Percentiles rank a stretch among this genome's conserved stretches.
These are phyloP conservation scores for Menidia menidia DNA, from an alignment of 2,797 vertebrate species.

Conservation along the genomic window DNA sequence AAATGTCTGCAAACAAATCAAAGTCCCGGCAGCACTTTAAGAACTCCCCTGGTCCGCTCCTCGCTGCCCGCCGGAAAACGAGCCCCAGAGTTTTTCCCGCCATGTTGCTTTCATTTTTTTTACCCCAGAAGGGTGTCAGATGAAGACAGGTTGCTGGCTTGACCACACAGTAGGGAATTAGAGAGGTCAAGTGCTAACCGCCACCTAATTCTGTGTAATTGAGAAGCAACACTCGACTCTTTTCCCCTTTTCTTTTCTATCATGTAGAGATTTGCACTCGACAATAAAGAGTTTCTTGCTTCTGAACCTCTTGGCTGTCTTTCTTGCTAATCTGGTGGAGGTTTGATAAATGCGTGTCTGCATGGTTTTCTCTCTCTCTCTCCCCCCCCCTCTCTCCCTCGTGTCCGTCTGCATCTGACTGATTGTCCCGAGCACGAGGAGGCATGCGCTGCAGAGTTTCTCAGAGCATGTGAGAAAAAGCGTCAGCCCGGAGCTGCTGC, in stretches of 20 bases:
- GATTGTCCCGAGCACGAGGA: slow-evolving; percentile 54
- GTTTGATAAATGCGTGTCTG: slow-evolving; percentile 51
- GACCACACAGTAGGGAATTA: slow-evolving; percentile 46
- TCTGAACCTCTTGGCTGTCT: slow-evolving; percentile 67
- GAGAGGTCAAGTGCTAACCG: slow-evolving; percentile 47
- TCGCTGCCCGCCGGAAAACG: slow-evolving; percentile 32
- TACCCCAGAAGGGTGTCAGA: slow-evolving; percentile 27
- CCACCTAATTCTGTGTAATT: slow-evolving; percentile 59
- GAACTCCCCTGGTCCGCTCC: slow-evolving; percentile 27
- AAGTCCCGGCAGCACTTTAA: background rate
- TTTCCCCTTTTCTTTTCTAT: slow-evolving; percentile 69
- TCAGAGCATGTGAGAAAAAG: slow-evolving; percentile 56
- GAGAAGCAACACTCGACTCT: slow-evolving; percentile 63
- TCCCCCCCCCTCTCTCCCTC: background rate
- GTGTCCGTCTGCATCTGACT: slow-evolving; percentile 28
- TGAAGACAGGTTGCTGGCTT: slow-evolving; percentile 26
- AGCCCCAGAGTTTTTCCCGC: slow-evolving; percentile 27
- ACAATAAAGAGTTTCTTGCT: slow-evolving; percentile 80
- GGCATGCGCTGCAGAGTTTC: slow-evolving; percentile 59
- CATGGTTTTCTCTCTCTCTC: slow-evolving; percentile 48
- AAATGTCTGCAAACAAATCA: background rate
- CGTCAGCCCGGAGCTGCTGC: slow-evolving; percentile 50
- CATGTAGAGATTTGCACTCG: slow-evolving; percentile 80
- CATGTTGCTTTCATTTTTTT: slow-evolving; percentile 42
- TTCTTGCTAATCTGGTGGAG: slow-evolving; percentile 66